Evolutionary conservation across 2,797 vertebrate species (phyloP), one percentile per base, ranked within the genome.

Genomic region (Sebastes variabilis): DNA sequence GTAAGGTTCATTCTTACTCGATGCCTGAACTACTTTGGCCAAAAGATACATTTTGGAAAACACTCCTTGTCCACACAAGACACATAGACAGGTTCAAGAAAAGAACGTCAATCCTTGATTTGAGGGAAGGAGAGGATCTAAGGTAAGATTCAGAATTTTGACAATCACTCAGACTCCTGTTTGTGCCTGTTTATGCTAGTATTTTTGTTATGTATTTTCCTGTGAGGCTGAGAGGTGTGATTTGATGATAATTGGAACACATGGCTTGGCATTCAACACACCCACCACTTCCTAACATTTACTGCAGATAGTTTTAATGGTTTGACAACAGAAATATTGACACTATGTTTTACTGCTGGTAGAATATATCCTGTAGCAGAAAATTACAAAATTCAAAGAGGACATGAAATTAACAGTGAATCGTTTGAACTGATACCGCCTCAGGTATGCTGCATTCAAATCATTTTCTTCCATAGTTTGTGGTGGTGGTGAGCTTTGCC

Each of bases 401-500:
- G 54, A 27, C 9, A 12, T 11, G 20, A 3, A 25, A 46, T 67
- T 0, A 49, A 46, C n/a, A 22, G 22, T 6, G 6, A 22, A 29
- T 72, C 0, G 16, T 55, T 46, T 27, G 8, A 65, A 38, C 5
- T 46, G 8, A n/a, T 76, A 3, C 2, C 4, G 34, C 25, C 20
- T 73, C 8, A 66, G 22, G 10, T 32, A 2, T 34, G 81, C 30
- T 36, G 18, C 49, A 8, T 71, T 80, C 3, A 42, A 58, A 38
- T 61, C 0, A 7, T 79, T 67, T 75, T 74, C 68, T 68, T 69
- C 58, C 29, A 66, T 87, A 98, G 97, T 97, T 97, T 49, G 97
- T 98, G 94, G 97, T 98, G 9, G 96, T 97, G 66, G 95, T 97
- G 82, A 98, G 97, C 86, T 95, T 98, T 61, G 96, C 96, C 42